phyloP scores from a whole-genome alignment of 1,140 invertebrate species.

The Myzus persicae region DNA sequence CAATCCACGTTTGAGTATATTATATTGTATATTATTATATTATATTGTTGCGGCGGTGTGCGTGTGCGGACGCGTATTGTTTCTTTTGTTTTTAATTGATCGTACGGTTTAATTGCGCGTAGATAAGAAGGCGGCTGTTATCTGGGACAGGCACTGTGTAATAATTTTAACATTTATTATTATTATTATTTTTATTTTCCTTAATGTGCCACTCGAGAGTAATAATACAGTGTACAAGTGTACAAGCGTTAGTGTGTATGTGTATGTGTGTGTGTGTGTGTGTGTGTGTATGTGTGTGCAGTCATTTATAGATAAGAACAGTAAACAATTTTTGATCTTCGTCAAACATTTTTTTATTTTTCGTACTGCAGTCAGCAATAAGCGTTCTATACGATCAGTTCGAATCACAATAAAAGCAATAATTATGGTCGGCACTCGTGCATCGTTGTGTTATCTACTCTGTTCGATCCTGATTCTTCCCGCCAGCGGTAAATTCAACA shows the following conservation, averaged over 20 bases:
- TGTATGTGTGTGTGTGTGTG: not conserved
- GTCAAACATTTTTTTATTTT: slow-evolving; percentile 46
- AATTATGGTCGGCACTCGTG: slow-evolving; percentile 3
- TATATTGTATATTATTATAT: slow-evolving; percentile 4
- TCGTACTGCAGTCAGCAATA: slow-evolving; percentile 53
- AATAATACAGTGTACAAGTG: not conserved
- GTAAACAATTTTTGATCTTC: slow-evolving; percentile 58
- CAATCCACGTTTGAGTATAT: not conserved
- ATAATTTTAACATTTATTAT: slow-evolving; percentile 41
- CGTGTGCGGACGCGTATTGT: not conserved
- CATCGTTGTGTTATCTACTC: not conserved
- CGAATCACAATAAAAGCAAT: slow-evolving; percentile 31
- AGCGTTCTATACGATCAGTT: slow-evolving; percentile 36
- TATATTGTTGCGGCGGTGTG: not conserved
- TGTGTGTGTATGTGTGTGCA: not conserved
- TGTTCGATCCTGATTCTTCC: not conserved
- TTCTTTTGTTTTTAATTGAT: slow-evolving; percentile 48
- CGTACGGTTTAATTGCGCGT: slow-evolving; percentile 27
- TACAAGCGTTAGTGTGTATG: not conserved
- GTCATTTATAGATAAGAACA: slow-evolving; percentile 54
- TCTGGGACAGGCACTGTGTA: not conserved
- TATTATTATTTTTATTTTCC: not conserved
- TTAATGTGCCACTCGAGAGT: slow-evolving; percentile 32
- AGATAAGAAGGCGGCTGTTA: slow-evolving; percentile 51
- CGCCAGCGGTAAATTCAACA: not conserved